These are phyloP conservation scores for Oryzias celebensis DNA, from an alignment of 2,113 vertebrate species.

Conservation along the genomic window DNA sequence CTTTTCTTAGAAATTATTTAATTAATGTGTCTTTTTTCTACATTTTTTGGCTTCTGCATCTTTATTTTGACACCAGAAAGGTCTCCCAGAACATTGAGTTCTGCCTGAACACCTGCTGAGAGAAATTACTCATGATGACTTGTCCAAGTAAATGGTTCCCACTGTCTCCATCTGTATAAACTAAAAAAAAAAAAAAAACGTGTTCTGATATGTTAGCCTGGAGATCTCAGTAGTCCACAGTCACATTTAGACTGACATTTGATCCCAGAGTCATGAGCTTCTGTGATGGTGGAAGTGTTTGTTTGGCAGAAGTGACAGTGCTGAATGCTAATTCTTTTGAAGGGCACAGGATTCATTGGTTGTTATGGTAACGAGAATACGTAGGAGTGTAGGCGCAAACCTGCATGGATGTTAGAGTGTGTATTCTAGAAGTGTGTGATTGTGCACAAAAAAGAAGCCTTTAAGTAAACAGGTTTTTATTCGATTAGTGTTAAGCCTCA, in stretches of 20 bases:
- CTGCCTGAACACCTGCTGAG: not conserved
- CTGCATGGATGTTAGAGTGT: not conserved
- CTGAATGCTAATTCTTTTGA: conserved; percentile 82
- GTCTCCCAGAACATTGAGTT: not conserved
- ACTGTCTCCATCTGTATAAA: too few species aligned
- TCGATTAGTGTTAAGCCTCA: too few species aligned
- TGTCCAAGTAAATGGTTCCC: not conserved
- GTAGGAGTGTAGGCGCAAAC: conserved; percentile 44
- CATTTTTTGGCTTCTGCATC: not conserved
- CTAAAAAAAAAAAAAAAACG: not conserved
- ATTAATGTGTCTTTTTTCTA: not conserved
- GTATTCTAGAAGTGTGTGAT: too few species aligned
- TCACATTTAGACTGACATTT: conserved; percentile 26
- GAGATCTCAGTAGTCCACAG: conserved; percentile 1
- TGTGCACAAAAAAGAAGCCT: too few species aligned
- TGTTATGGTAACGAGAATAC: conserved; percentile 73
- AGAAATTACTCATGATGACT: not conserved
- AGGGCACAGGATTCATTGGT: conserved; percentile 71
- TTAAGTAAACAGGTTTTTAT: too few species aligned
- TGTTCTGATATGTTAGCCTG: not conserved
- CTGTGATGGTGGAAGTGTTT: conserved; percentile 55
- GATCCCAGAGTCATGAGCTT: conserved; percentile 33
- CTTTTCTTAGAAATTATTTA: too few species aligned
- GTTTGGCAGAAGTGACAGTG: conserved; percentile 59
- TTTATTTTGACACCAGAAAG: not conserved